Percentiles rank a stretch among this genome's conserved stretches.
Conservation (phyloP, 1,140 invertebrate species). For the Monochamus saltuarius region DNA sequence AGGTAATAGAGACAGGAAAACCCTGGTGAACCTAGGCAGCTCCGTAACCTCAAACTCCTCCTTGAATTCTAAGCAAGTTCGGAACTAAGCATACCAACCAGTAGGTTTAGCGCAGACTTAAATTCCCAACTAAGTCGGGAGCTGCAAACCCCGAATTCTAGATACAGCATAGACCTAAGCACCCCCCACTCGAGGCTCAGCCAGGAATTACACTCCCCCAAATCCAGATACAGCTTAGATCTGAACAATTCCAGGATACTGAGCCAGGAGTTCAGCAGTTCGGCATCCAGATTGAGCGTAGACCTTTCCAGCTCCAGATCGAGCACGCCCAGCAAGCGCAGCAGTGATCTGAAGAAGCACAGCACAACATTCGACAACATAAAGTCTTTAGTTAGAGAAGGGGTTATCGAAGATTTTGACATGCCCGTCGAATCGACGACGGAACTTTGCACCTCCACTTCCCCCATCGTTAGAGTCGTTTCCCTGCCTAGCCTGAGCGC, state of each 20-base stretch:
- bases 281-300: slow-evolving; percentile 38
- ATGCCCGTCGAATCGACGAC: slow-evolving; percentile 55
- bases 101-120: slow-evolving; percentile 58
- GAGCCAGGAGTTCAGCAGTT: slow-evolving; percentile 51
- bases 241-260: slow-evolving; percentile 59
- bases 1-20: slow-evolving; percentile 57
- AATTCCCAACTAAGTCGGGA: slow-evolving; percentile 59
- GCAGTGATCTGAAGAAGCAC: slow-evolving; percentile 66
- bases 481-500: slow-evolving; percentile 64
- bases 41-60: slow-evolving; percentile 57
- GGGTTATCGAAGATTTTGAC: slow-evolving; percentile 57
- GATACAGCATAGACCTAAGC: slow-evolving; percentile 62
- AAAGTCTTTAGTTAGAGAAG: slow-evolving; percentile 70
- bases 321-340: slow-evolving; percentile 47
- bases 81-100: slow-evolving; percentile 59
- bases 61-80: slow-evolving; percentile 61
- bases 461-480: slow-evolving; percentile 62
- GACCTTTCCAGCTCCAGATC: slow-evolving; percentile 39
- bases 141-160: slow-evolving; percentile 60
- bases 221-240: slow-evolving; percentile 60
- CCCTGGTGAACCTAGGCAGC: slow-evolving; percentile 45
- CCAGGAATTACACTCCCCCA: slow-evolving; percentile 60
- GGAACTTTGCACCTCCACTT: slow-evolving; percentile 52
- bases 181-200: slow-evolving; percentile 56
- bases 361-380: slow-evolving; percentile 79